phyloP scores from a whole-genome alignment of 2,113 vertebrate species.

The Tamias sibiricus region DNA sequence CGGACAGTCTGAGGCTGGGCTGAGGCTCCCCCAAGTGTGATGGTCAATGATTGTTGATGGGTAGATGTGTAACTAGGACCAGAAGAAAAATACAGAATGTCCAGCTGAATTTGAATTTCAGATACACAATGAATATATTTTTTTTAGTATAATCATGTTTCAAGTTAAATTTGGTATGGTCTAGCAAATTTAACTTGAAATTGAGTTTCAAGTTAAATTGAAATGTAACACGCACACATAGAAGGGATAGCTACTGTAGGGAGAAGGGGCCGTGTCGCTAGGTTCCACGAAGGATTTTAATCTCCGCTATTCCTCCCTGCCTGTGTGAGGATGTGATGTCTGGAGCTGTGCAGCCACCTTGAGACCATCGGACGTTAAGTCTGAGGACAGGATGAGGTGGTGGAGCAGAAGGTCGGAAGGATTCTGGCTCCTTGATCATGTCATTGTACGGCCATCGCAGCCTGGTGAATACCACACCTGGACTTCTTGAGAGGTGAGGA shows the following conservation, averaged over 20 bases:
- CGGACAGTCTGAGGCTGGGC: background rate
- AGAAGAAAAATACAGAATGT: background rate
- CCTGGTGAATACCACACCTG: background rate
- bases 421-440: background rate
- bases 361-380: background rate
- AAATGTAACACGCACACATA: too few species aligned
- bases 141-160: background rate
- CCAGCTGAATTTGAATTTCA: background rate
- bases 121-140: background rate
- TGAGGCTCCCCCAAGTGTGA: background rate
- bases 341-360: constrained; percentile 17
- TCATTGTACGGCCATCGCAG: too few species aligned
- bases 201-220: too few species aligned
- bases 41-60: background rate
- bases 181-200: too few species aligned
- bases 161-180: background rate
- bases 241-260: background rate
- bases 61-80: background rate
- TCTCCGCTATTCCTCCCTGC: background rate
- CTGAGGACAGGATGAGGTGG: background rate
- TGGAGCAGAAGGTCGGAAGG: background rate
- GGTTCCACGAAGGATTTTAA: background rate
- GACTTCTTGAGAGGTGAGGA: background rate
- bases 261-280: background rate
- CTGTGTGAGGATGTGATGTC: background rate